Conservation (phyloP, 1,140 invertebrate species). For the Bombyx mori region ASM3026992v2 NC_085116.1:17203501-17204000, state of each 20-base stretch:
- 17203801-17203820: no score
- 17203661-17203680: conserved; percentile 59
- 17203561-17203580: no score
- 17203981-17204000: no score
- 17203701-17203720: conserved; percentile 7
- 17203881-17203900: no score
- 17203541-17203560: neutral
- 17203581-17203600: neutral
- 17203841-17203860: no score
- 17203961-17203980: no score
- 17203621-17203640: conserved; percentile 81
- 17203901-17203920: no score
- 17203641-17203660: conserved; percentile 84
- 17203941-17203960: no score
- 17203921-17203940: no score
- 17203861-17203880: no score
- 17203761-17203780: conserved; percentile 89
- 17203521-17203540: conserved; percentile 14
- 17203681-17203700: conserved; percentile 15
- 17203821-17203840: no score
- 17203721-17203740: conserved; percentile 15
- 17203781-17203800: conserved; percentile 77
- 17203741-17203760: conserved; percentile 75
- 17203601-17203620: conserved; percentile 77
- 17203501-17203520: conserved; percentile 44